These are phyloP conservation scores for Colossoma macropomum DNA, from an alignment of 2,113 vertebrate species.

Conservation along the genomic window DNA sequence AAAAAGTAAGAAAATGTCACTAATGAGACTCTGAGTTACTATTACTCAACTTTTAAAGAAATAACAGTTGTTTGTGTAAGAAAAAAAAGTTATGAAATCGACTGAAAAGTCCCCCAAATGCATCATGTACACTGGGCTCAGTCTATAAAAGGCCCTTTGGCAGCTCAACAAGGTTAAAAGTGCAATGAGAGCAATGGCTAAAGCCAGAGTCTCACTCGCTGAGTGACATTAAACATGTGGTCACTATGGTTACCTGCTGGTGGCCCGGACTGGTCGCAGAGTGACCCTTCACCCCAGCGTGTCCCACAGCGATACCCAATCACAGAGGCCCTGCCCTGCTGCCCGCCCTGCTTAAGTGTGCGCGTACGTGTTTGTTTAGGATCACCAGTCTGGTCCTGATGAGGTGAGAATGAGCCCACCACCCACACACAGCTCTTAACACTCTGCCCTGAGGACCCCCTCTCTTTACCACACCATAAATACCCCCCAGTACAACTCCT, in stretches of 20 bases:
- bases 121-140: neutral
- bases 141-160: neutral
- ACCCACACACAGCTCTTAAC: conserved; percentile 53
- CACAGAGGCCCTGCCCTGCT: conserved; percentile 14
- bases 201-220: conserved; percentile 1
- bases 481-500: conserved; percentile 31
- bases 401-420: conserved; percentile 65
- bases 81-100: no score
- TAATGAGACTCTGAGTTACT: no score
- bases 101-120: neutral
- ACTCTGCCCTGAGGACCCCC: conserved; percentile 32
- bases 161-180: conserved; percentile 33
- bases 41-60: no score
- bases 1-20: no score
- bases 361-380: conserved; percentile 30
- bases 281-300: conserved; percentile 45
- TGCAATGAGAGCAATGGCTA: conserved; percentile 7
- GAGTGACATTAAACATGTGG: conserved; percentile 42
- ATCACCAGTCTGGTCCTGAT: conserved; percentile 53
- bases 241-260: conserved; percentile 57
- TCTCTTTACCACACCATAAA: conserved; percentile 47
- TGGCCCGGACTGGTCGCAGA: conserved; percentile 13
- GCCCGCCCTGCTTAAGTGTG: neutral
- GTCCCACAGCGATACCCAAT: conserved; percentile 49
- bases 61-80: no score